A percentile compares a stretch with the other conserved stretches of the same genome.
Conservation (phyloP, 2,888 invertebrate species). For the Rhingia campestris region DNA sequence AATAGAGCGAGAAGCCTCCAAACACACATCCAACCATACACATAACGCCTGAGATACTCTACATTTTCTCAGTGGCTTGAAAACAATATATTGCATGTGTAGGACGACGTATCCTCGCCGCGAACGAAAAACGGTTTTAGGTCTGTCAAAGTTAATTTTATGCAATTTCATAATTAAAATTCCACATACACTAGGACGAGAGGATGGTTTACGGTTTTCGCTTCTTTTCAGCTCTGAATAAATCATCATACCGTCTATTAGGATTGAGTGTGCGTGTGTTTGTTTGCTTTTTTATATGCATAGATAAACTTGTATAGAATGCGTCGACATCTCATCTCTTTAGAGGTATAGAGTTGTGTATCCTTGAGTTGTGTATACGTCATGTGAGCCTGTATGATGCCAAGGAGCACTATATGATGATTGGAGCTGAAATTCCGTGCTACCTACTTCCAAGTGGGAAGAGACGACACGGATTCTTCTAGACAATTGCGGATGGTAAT, state of each 20-base stretch:
- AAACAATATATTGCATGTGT: conserved; percentile 38
- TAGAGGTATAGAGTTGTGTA: conserved; percentile 30
- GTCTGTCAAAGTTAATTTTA: conserved; percentile 71
- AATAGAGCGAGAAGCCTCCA: neutral
- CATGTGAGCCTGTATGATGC: conserved; percentile 12
- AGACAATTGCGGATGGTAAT: conserved; percentile 74
- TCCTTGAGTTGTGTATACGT: conserved; percentile 49
- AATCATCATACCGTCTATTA: conserved; percentile 65
- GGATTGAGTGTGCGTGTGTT: neutral
- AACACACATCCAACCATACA: neutral
- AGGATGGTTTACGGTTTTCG: conserved; percentile 64
- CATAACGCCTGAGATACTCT: neutral
- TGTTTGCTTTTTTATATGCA: conserved; percentile 5
- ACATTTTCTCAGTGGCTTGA: conserved; percentile 8
- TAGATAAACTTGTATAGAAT: neutral
- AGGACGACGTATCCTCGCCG: conserved; percentile 46
- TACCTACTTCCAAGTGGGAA: conserved; percentile 25
- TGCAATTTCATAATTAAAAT: conserved; percentile 74
- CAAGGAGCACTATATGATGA: conserved; percentile 12
- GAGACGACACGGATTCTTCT: conserved; percentile 60
- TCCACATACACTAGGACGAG: conserved; percentile 54
- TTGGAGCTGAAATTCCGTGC: conserved; percentile 27
- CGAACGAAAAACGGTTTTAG: conserved; percentile 57
- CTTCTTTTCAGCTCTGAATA: conserved; percentile 64
- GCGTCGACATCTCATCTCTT: conserved; percentile 18